Conservation (phyloP, 1,140 invertebrate genomes). For the Polypedilum vanderplanki region DNA sequence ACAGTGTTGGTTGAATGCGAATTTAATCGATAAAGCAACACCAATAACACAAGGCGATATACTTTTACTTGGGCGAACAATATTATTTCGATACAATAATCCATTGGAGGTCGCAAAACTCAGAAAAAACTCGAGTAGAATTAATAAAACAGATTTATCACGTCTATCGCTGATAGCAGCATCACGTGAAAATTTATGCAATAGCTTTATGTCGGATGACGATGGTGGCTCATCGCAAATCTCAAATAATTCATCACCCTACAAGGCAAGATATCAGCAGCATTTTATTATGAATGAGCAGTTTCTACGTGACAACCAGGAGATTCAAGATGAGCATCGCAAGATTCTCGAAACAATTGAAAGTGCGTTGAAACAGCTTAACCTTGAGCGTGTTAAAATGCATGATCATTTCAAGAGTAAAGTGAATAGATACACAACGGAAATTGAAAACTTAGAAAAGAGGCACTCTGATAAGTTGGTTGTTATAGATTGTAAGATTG, state of each 20-base stretch:
- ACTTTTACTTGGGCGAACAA: conserved; percentile 77
- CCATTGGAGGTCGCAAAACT: conserved; percentile 82
- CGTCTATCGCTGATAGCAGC: conserved; percentile 74
- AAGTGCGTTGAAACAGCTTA: conserved; percentile 51
- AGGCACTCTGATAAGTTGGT: conserved; percentile 43
- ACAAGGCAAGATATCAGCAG: conserved; percentile 11
- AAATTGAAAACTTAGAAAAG: conserved; percentile 44
- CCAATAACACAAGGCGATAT: conserved; percentile 71
- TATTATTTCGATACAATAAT: conserved; percentile 91
- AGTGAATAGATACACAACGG: conserved; percentile 39
- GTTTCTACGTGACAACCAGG: conserved; percentile 37
- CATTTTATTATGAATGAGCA: conserved; percentile 20
- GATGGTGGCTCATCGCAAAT: not conserved
- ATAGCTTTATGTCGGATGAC: conserved; percentile 34
- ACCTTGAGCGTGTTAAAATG: conserved; percentile 47
- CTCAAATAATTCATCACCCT: conserved; percentile 16
- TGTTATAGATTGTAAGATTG: conserved; percentile 39
- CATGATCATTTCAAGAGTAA: conserved; percentile 43
- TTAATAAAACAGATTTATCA: conserved; percentile 65
- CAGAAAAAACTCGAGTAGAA: conserved; percentile 60
- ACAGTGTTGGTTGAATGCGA: conserved; percentile 79
- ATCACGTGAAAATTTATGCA: conserved; percentile 58
- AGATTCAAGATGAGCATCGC: conserved; percentile 42
- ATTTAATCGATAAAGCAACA: conserved; percentile 63
- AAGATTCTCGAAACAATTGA: conserved; percentile 46